Conservation (phyloP, 2,888 invertebrate genomes). For the Scrobipalpa atriplicella region DNA sequence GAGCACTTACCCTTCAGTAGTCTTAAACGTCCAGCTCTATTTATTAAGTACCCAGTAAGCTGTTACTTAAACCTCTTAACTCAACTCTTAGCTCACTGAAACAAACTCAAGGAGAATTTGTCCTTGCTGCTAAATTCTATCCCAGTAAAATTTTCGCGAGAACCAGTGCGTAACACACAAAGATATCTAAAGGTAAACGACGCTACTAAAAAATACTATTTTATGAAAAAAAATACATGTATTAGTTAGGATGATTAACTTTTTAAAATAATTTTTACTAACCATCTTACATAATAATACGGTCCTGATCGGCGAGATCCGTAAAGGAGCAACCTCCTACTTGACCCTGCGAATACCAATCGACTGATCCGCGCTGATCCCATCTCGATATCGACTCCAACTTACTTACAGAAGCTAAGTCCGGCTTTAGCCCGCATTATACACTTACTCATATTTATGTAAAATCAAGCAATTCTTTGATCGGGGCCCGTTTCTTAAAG, state of each 20-base stretch:
- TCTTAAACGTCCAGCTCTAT: neutral
- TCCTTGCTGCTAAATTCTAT: too few species aligned
- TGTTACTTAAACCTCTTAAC: neutral
- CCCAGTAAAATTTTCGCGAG: too few species aligned
- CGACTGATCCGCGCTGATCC: conserved; percentile 23
- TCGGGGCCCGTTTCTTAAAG: too few species aligned
- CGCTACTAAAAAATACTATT: too few species aligned
- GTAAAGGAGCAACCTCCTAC: conserved; percentile 4
- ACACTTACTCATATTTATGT: too few species aligned
- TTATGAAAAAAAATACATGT: too few species aligned
- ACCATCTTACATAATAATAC: too few species aligned
- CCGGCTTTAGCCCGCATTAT: neutral
- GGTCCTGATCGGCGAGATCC: neutral
- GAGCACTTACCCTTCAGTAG: neutral
- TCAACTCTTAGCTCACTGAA: neutral
- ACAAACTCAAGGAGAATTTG: neutral
- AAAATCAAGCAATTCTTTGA: too few species aligned
- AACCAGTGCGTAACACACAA: too few species aligned
- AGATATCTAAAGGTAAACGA: too few species aligned
- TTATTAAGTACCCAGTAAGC: neutral
- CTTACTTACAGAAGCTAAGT: conserved; percentile 9
- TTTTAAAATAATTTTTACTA: too few species aligned
- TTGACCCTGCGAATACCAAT: conserved; percentile 12
- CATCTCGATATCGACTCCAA: conserved; percentile 20
- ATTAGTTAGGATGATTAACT: too few species aligned